Base-by-base conservation (phyloP, 2,113 vertebrate genomes). In the Hydrolagus affinis region DNA sequence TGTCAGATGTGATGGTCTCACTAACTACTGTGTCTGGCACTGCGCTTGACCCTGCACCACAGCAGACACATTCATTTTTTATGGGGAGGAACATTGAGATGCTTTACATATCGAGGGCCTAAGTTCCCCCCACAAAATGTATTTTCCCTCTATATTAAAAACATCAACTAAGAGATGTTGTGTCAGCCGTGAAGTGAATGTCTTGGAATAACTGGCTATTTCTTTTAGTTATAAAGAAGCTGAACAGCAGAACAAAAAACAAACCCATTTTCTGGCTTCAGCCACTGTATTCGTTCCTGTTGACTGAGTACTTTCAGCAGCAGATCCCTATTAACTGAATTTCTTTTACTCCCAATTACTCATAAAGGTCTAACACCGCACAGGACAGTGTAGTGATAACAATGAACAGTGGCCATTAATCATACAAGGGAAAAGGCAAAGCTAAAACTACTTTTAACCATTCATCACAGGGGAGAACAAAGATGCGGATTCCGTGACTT, bases 401-500 rank as follows among this genome's bases (percentile, higher is more conserved):
- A 83, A 83, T 68, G 78, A 83, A 83, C 21, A 83, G 78, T 14
- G 15, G 78, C 78, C 78, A 83, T 83, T 83, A 83, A 83, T 83
- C 78, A 83, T 83, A 83, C 78, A 83, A 83, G 66, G 78, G 66
- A 66, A 32, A 66, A 80, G 32, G 28, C 12, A 83, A 83, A 83
- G 78, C 78, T 32, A 83, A 83, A n/a, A 83, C 78, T 64, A 83
- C 60, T 83, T 83, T 83, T 44, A 44, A 83, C 78, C 78, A 83
- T 83, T 83, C 60, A 83, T 83, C 78, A 83, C 32, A 17, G 62
- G 73, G 78, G 64, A 30, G 60, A 28, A 66, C 78, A 83, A 83
- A 83, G 62, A 28, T 17, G 0, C 15, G 11, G 15, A 30, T 23
- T 19, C 28, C 25, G 66, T 66, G 60, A 83, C 78, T 83, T 83